phyloP scores from a whole-genome alignment of 1,140 invertebrate species.

The Drepana arcuata region DNA sequence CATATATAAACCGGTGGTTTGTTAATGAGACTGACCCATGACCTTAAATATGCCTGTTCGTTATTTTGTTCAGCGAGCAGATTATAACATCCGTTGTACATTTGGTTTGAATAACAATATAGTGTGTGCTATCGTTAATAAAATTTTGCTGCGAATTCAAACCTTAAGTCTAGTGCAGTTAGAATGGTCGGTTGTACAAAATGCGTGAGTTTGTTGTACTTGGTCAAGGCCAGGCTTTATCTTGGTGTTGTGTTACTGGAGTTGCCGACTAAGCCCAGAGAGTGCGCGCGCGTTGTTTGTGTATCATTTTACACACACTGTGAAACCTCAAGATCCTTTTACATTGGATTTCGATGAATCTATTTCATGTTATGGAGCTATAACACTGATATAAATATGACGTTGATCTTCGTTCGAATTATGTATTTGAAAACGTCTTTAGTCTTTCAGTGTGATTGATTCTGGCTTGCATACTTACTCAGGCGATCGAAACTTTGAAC shows the following conservation, averaged over 20 bases:
- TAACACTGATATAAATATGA: background rate
- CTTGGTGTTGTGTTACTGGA: slow-evolving; percentile 53
- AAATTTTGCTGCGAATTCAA: background rate
- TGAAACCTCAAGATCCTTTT: background rate
- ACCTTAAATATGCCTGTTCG: slow-evolving; percentile 26
- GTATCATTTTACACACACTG: background rate
- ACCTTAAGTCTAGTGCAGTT: background rate
- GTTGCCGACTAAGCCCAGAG: slow-evolving; percentile 31
- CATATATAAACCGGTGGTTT: no score
- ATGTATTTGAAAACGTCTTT: no score
- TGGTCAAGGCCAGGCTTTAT: slow-evolving; percentile 53
- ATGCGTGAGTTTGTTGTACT: slow-evolving; percentile 4
- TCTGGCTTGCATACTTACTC: no score
- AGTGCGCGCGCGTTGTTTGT: background rate
- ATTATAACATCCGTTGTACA: slow-evolving; percentile 55
- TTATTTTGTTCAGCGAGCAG: slow-evolving; percentile 32
- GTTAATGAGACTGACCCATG: slow-evolving; percentile 11
- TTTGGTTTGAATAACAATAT: slow-evolving; percentile 13
- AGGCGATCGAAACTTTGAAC: no score
- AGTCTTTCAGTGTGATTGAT: no score
- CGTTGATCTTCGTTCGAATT: no score
- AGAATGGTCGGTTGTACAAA: background rate
- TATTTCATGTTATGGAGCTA: background rate
- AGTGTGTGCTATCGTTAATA: slow-evolving; percentile 9
- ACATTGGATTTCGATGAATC: background rate